Conservation (phyloP, 2,113 vertebrate genomes). For the Brachyhypopomus occidentalis region DNA sequence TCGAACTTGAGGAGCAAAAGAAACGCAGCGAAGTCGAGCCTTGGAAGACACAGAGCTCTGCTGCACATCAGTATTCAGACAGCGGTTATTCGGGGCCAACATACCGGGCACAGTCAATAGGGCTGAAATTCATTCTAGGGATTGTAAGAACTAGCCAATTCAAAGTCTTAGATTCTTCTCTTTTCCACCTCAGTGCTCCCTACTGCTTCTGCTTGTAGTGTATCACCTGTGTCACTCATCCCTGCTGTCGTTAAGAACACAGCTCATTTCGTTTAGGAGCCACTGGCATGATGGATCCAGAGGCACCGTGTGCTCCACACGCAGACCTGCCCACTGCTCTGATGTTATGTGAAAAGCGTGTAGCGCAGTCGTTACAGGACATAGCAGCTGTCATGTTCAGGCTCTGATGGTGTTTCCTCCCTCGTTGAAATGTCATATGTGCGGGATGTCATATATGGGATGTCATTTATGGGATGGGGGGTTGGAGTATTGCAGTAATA, state of each 20-base stretch:
- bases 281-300: background rate
- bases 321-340: background rate
- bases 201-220: conserved; percentile 60
- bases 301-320: background rate
- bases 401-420: conserved; percentile 3
- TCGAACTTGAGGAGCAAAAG: conserved; percentile 68
- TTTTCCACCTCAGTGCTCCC: conserved; percentile 60
- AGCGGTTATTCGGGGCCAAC: conserved; percentile 57
- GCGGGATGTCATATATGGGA: too few relatives aligned
- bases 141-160: conserved; percentile 58
- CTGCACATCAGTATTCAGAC: conserved; percentile 55
- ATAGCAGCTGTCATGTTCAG: conserved; percentile 44
- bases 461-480: too few relatives aligned
- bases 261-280: background rate
- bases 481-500: too few relatives aligned
- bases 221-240: conserved; percentile 56
- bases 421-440: conserved; percentile 19
- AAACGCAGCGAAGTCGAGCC: conserved; percentile 36
- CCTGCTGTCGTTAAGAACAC: background rate
- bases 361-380: conserved; percentile 47
- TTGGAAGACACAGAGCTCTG: conserved; percentile 43
- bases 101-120: conserved; percentile 54
- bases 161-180: conserved; percentile 60
- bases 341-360: conserved; percentile 27
- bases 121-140: conserved; percentile 43